Evolutionary conservation across 1,140 invertebrate species (phyloP).

Genomic region (Pseudobourletiella spinata): DNA sequence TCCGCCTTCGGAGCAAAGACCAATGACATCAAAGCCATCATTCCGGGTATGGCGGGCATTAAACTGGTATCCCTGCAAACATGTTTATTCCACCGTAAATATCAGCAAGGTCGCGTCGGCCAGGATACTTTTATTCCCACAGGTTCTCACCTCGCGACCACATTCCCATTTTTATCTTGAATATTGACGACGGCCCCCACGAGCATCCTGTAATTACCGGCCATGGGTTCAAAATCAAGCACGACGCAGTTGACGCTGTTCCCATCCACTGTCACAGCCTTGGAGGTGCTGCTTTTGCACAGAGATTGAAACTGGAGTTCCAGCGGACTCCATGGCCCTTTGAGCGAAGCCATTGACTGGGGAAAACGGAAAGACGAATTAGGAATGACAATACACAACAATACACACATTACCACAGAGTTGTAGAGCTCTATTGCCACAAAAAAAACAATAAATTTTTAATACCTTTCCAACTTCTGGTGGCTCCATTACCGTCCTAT

Average conservation of each 20-base stretch:
- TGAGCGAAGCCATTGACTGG: conserved; percentile 43
- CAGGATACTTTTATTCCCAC: too few species aligned
- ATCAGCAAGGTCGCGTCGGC: too few species aligned
- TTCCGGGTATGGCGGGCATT: conserved; percentile 75
- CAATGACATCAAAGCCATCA: conserved; percentile 63
- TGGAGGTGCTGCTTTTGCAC: conserved; percentile 47
- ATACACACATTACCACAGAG: neutral
- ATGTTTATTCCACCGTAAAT: too few species aligned
- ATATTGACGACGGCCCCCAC: conserved; percentile 21
- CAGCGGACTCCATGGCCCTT: conserved; percentile 64
- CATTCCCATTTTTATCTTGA: conserved; percentile 22
- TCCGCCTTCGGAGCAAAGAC: conserved; percentile 74
- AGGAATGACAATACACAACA: too few species aligned
- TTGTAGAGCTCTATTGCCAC: neutral
- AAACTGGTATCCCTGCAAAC: conserved; percentile 66
- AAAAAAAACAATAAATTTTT: neutral
- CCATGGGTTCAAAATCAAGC: conserved; percentile 66
- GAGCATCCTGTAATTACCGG: conserved; percentile 40
- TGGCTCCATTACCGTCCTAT: neutral
- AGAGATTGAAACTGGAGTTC: conserved; percentile 59
- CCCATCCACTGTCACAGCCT: conserved; percentile 53
- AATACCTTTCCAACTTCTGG: neutral
- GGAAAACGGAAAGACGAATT: too few species aligned
- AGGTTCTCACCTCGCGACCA: conserved; percentile 26
- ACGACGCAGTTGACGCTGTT: conserved; percentile 78